phyloP scores from a whole-genome alignment of 2,888 invertebrate genomes.

The Hypselothyrea guttata region DNA sequence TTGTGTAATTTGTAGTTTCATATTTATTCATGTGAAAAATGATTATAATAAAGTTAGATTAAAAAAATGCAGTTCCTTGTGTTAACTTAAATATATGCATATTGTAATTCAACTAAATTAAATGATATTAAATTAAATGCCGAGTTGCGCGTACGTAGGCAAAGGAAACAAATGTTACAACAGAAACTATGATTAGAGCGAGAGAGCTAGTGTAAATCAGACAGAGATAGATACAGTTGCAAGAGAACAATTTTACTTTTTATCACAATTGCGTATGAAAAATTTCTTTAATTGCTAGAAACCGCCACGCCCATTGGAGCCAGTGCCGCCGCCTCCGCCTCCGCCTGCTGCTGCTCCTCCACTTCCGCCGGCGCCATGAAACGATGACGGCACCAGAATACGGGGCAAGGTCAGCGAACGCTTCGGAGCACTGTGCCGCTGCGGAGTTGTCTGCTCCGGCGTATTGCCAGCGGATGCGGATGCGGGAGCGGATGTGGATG shows the following conservation, averaged over 20 bases:
- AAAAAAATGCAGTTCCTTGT: conserved; percentile 53
- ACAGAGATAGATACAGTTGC: conserved; percentile 21
- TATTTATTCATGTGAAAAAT: conserved; percentile 60
- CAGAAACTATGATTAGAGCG: conserved; percentile 37
- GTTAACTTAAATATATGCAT: conserved; percentile 33
- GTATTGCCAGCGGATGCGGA: conserved; percentile 26
- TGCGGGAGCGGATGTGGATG: not conserved
- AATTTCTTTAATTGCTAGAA: conserved; percentile 81
- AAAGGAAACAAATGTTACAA: conserved; percentile 76
- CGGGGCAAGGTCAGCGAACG: conserved; percentile 77
- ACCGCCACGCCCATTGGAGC: conserved; percentile 62
- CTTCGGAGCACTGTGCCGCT: conserved; percentile 70
- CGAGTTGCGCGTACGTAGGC: conserved; percentile 7
- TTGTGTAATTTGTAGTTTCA: conserved; percentile 10
- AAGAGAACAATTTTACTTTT: conserved; percentile 70
- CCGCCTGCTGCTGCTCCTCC: no score
- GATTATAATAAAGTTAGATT: conserved; percentile 23
- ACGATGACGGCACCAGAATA: conserved; percentile 64
- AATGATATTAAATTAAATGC: conserved; percentile 44
- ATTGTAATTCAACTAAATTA: conserved; percentile 36
- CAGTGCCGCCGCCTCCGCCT: conserved; percentile 32
- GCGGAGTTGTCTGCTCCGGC: conserved; percentile 43
- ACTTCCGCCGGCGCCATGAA: conserved; percentile 19
- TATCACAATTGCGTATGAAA: conserved; percentile 81
- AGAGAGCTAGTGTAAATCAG: conserved; percentile 22